phyloP scores from a whole-genome alignment of 2,113 vertebrate genomes.

The Cyanoramphus novaezelandiae region DNA sequence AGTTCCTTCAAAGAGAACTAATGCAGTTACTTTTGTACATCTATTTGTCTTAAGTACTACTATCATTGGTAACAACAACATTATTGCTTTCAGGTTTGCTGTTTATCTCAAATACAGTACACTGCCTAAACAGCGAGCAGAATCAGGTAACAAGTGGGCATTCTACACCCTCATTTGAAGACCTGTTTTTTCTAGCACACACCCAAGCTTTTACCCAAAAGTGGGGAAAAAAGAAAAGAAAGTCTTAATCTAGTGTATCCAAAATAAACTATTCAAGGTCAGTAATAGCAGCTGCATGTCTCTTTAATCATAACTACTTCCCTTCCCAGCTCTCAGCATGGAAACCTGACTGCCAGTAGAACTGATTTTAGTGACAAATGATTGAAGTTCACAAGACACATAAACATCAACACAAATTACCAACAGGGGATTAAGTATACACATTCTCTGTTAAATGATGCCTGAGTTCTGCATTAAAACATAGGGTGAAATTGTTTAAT shows the following conservation, averaged over 20 bases:
- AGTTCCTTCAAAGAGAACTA: neutral
- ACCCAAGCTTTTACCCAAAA: slow-evolving; percentile 57
- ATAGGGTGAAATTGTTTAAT: neutral
- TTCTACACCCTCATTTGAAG: slow-evolving; percentile 34
- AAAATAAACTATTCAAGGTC: slow-evolving; percentile 69
- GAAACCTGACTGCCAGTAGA: slow-evolving; percentile 40
- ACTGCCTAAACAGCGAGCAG: slow-evolving; percentile 32
- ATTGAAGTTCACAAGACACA: slow-evolving; percentile 21
- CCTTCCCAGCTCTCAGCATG: slow-evolving; percentile 47
- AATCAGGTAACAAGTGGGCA: slow-evolving; percentile 35
- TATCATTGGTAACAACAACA: neutral
- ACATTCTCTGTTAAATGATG: neutral
- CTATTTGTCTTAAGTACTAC: neutral
- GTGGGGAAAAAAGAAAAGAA: slow-evolving; percentile 12
- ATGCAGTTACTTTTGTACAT: neutral
- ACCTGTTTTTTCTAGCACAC: slow-evolving; percentile 69
- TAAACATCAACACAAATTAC: neutral
- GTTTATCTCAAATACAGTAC: slow-evolving; percentile 3
- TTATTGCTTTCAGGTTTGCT: neutral
- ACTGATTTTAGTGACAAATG: slow-evolving; percentile 43
- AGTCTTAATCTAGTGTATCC: slow-evolving; percentile 25
- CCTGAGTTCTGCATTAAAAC: neutral
- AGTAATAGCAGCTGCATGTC: slow-evolving; percentile 58
- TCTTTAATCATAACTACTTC: slow-evolving; percentile 66
- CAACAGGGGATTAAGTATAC: neutral